Evolutionary conservation across 2,797 vertebrate species (phyloP).

Genomic region (Hephaestus fuliginosus): DNA sequence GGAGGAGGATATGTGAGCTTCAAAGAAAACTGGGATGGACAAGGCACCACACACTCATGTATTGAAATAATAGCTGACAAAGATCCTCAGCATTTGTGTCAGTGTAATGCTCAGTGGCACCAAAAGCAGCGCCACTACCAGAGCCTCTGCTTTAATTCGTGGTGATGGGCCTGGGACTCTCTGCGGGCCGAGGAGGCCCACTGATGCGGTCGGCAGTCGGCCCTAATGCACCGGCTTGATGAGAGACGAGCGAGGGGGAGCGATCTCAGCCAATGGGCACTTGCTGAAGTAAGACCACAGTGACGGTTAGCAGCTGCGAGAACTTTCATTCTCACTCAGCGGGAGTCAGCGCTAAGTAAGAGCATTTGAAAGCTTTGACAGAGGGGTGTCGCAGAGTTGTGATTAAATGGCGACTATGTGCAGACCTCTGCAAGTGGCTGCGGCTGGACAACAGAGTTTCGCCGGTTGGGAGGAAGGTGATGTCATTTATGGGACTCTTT

Average conservation of each 20-base stretch:
- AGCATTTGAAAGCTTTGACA: constrained; percentile 77
- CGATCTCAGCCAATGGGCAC: constrained; percentile 72
- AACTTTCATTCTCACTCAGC: constrained; percentile 78
- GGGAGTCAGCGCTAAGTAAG: constrained; percentile 68
- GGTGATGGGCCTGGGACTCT: constrained; percentile 84
- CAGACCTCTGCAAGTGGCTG: constrained; percentile 59
- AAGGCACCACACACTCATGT: constrained; percentile 80
- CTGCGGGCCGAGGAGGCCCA: constrained; percentile 72
- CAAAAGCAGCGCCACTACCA: constrained; percentile 80
- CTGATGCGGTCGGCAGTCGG: constrained; percentile 78
- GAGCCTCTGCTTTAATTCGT: constrained; percentile 81
- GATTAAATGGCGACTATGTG: constrained; percentile 78
- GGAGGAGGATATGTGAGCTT: constrained; percentile 61
- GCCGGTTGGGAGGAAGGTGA: constrained; percentile 50
- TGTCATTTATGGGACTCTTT: constrained; percentile 54
- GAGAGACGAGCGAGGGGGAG: constrained; percentile 71
- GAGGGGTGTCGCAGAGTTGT: constrained; percentile 68
- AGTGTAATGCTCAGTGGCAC: constrained; percentile 86
- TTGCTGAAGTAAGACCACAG: constrained; percentile 79
- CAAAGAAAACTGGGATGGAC: constrained; percentile 72
- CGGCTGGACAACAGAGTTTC: constrained; percentile 43
- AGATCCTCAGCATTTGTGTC: constrained; percentile 83
- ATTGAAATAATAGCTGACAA: constrained; percentile 88
- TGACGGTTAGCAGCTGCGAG: constrained; percentile 85
- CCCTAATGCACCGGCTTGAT: constrained; percentile 77